Evolutionary conservation across 2,797 vertebrate genomes (phyloP).

Genomic region (Acanthurus lineatus): DNA sequence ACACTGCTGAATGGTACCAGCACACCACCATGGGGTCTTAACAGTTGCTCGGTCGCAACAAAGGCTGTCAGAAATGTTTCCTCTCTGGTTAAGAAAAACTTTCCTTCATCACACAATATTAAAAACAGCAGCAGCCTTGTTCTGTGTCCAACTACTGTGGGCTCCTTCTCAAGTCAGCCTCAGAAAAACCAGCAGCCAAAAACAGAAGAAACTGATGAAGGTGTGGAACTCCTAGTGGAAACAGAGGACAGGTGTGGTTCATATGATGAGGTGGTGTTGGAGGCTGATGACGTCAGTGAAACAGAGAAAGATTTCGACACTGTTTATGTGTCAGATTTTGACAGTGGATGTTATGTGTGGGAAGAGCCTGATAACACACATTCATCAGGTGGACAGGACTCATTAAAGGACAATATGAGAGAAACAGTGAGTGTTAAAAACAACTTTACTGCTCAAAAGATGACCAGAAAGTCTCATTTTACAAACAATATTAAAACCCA

Average conservation of each 20-base stretch:
- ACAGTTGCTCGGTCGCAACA: background rate
- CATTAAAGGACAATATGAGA: background rate
- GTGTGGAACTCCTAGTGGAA: slow-evolving; percentile 79
- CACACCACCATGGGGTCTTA: slow-evolving; percentile 40
- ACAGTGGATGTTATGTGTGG: slow-evolving; percentile 27
- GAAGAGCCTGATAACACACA: slow-evolving; percentile 10
- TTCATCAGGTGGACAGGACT: background rate
- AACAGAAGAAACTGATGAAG: slow-evolving; percentile 65
- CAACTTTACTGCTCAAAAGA: slow-evolving; percentile 10
- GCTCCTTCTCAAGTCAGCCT: slow-evolving; percentile 77
- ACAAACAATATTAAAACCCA: background rate
- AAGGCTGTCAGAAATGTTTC: background rate
- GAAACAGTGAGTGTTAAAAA: background rate
- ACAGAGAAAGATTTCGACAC: background rate
- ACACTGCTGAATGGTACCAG: slow-evolving; percentile 70
- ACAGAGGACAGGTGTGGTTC: slow-evolving; percentile 78
- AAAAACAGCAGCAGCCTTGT: slow-evolving; percentile 66
- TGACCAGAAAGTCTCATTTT: background rate
- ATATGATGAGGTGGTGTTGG: slow-evolving; percentile 80
- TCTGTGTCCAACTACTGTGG: slow-evolving; percentile 86
- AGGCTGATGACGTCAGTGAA: slow-evolving; percentile 29
- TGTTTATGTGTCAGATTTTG: slow-evolving; percentile 30
- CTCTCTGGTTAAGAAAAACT: slow-evolving; percentile 33
- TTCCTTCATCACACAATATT: slow-evolving; percentile 15
- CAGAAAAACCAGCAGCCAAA: slow-evolving; percentile 68